phyloP scores from a whole-genome alignment of 2,797 vertebrate species.

The Hozukius guyotensis region DNA sequence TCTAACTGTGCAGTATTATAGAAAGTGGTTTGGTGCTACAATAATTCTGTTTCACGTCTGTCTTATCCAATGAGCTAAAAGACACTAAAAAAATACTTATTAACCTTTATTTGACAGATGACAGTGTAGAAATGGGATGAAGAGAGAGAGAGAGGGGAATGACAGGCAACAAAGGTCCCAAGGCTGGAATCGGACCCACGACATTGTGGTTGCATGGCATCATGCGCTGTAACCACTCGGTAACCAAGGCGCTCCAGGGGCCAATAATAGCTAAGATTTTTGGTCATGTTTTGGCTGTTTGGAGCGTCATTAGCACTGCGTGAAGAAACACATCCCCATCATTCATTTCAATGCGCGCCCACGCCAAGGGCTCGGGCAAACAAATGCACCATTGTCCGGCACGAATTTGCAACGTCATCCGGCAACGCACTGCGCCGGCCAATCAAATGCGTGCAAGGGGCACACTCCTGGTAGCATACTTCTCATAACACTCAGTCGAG shows the following conservation, averaged over 20 bases:
- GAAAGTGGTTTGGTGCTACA: background rate
- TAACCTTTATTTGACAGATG: background rate
- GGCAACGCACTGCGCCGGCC: background rate
- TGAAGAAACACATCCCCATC: background rate
- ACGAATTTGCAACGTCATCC: background rate
- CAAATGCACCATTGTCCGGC: background rate
- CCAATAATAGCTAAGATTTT: background rate
- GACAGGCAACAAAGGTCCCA: background rate
- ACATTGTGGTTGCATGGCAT: background rate
- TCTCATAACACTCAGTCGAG: background rate
- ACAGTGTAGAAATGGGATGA: background rate
- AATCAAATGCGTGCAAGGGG: too few relatives aligned
- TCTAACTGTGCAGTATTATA: background rate
- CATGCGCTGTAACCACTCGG: background rate
- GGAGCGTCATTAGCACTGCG: background rate
- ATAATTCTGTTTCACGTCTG: background rate
- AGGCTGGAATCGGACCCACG: background rate
- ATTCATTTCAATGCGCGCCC: background rate
- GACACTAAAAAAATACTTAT: background rate
- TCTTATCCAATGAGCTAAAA: background rate
- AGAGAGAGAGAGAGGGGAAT: background rate
- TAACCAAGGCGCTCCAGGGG: background rate
- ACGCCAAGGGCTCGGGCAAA: background rate
- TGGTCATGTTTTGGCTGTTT: background rate
- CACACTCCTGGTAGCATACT: background rate